Evolutionary conservation across 2,888 invertebrate species (phyloP), one percentile per base, ranked within the genome.

Genomic region (Drosophila melanosoma): DNA sequence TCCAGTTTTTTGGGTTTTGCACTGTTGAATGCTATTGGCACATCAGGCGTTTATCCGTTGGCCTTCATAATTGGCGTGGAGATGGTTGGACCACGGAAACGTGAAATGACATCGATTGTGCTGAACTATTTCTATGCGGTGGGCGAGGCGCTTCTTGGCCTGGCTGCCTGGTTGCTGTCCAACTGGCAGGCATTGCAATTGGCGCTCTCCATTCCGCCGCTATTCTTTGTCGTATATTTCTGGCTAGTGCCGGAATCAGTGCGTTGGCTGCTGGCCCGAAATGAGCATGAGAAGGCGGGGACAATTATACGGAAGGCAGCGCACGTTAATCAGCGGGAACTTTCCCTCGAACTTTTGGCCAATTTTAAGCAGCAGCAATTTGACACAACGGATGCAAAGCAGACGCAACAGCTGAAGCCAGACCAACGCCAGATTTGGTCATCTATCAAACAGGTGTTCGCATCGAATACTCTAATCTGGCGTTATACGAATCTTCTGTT

Each of bases 201-300:
- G 56, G 92, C 94, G 8, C 94, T 95, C 6, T 95, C 95, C 23
- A 94, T 94, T 11, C 96, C 95, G 6, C 94, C 95, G 8, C 89
- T 94, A 12, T 74, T 95, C 26, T 95, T 95, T 82, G 89, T 95
- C 29, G 91, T 91, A 23, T 95, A 95, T 83, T 94, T 94, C 83
- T 95, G 95, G 95, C 94, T 92, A 35, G 93, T 95, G 29, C 95
- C 95, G 1, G 96, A 96, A 91, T 96, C 85, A 0, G 95, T 95
- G 0, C 93, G 96, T 75, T 96, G 96, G 96, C 91, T 96, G 23
- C 91, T 95, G 63, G 94, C 95, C 0, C 94, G 94, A 51, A 93
- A 94, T 49, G 93, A 94, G 73, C 93, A 93, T 42, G 92, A 93
- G 52, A 94, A 94, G 83, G 95, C 95, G 0, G 94, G 94, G 63